Evolutionary conservation across 2,888 invertebrate genomes (phyloP), one percentile per base, ranked within the genome.

Genomic region (Lycaena phlaeas): DNA sequence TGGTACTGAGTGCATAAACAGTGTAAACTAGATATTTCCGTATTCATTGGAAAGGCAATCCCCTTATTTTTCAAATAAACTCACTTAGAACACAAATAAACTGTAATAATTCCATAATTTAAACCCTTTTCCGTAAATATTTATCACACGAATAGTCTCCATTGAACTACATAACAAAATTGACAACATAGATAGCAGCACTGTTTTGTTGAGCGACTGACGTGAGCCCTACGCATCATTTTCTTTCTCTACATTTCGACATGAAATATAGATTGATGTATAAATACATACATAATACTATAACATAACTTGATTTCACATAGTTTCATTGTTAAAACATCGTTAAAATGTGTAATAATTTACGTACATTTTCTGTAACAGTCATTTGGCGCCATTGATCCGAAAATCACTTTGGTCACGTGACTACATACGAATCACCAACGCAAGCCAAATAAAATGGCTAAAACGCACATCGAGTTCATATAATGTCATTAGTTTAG

Each of bases 141-240:
- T 87, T 88, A 87, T 87, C 85, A 79, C 84, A 77, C 78, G 78
- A 77, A 82, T 78, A 87, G 85, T 86, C 87, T 88, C 52, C 88
- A 88, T 88, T 88, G 86, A 54, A 65, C 71, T 77, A 69, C 71
- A 71, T 75, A 76, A 74, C 75, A 78, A 77, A 90, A 90, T 91
- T 91, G 91, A 91, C 91, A 91, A 89, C 88, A 88, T 87, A 92
- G 91, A 88, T 89, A 90, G 91, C 91, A 89, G 87, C 87, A 88
- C 87, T 71, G 79, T 82, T 84, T 79, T 77, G 84, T 82, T 84
- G 74, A 79, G 76, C 77, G 77, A 76, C 74, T 82, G 86, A 86
- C 86, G 73, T 85, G 82, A 84, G 70, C 63, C 66, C 64, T 77
- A 77, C 74, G 77, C 74, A 76, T 76, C 71, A 64, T 64, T 70